A percentile compares a stretch with the other conserved stretches of the same genome.
Conservation (phyloP, 2,113 vertebrate species). For the Natator depressus region DNA sequence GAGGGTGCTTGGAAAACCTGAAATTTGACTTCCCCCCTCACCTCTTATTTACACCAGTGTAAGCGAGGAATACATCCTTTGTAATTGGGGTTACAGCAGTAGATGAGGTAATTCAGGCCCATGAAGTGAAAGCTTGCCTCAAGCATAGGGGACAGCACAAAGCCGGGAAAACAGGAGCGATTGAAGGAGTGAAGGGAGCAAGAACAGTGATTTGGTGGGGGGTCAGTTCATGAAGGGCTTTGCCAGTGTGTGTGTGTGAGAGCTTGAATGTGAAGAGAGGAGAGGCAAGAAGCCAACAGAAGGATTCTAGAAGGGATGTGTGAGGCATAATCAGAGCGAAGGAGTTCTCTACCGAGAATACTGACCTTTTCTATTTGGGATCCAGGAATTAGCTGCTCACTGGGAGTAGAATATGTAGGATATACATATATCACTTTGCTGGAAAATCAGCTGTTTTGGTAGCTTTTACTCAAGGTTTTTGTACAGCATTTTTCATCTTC, state of each 20-base stretch:
- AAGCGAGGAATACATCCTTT: background rate
- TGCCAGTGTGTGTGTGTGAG: background rate
- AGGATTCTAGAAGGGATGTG: background rate
- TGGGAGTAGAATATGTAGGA: background rate
- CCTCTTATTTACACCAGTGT: background rate
- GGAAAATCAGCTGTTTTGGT: background rate
- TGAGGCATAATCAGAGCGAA: background rate
- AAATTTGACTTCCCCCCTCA: background rate
- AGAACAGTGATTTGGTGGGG: background rate
- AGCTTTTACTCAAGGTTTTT: background rate
- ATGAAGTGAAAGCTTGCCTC: background rate
- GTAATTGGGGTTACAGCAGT: background rate
- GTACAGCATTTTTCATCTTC: background rate
- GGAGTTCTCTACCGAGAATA: background rate
- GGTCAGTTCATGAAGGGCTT: background rate
- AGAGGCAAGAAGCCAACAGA: accelerated
- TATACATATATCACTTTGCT: background rate
- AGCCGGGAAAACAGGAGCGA: background rate
- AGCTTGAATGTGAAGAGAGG: background rate
- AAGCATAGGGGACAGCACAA: background rate
- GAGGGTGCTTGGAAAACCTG: background rate
- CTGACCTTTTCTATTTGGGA: background rate
- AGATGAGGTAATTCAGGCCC: background rate
- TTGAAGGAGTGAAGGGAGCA: background rate
- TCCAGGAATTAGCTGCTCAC: background rate